phyloP scores from a whole-genome alignment of 2,888 invertebrate genomes.

The Rotaria magnacalcarata region DNA sequence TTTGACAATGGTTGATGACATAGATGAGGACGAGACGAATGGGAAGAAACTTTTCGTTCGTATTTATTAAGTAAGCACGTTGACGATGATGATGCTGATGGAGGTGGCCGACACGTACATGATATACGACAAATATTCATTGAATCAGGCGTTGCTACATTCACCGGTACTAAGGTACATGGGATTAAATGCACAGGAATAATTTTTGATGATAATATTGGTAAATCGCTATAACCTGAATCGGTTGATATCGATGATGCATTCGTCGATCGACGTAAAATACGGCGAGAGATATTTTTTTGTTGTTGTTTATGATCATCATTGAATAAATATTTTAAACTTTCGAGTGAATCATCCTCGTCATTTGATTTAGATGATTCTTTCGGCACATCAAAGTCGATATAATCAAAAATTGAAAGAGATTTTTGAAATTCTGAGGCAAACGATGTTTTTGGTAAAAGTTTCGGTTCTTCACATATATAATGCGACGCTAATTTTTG shows the following conservation, averaged over 20 bases:
- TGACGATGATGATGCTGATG: not conserved
- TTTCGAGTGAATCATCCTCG: not conserved
- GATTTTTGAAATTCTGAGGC: slow-evolving; percentile 6
- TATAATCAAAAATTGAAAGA: not conserved
- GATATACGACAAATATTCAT: not conserved
- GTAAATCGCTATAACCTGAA: slow-evolving; percentile 33
- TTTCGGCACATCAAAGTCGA: not conserved
- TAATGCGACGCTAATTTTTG: not conserved
- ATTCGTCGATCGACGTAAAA: slow-evolving; percentile 17
- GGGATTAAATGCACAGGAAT: not conserved
- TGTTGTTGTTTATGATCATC: not conserved
- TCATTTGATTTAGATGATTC: not conserved
- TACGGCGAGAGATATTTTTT: not conserved
- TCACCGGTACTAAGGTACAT: slow-evolving; percentile 32
- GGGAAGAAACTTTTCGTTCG: not conserved
- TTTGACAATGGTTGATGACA: not conserved
- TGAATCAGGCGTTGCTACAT: not conserved
- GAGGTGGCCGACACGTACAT: not conserved
- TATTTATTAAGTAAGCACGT: not conserved
- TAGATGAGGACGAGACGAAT: not conserved
- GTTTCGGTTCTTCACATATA: not conserved
- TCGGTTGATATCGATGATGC: slow-evolving; percentile 15
- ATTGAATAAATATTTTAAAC: not conserved
- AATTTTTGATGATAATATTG: not conserved
- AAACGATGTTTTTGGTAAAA: not conserved